Percentiles rank a stretch among this genome's conserved stretches.
phyloP scores from a whole-genome alignment of 2,113 vertebrate species.

The Cyprinodon variegatus region DNA sequence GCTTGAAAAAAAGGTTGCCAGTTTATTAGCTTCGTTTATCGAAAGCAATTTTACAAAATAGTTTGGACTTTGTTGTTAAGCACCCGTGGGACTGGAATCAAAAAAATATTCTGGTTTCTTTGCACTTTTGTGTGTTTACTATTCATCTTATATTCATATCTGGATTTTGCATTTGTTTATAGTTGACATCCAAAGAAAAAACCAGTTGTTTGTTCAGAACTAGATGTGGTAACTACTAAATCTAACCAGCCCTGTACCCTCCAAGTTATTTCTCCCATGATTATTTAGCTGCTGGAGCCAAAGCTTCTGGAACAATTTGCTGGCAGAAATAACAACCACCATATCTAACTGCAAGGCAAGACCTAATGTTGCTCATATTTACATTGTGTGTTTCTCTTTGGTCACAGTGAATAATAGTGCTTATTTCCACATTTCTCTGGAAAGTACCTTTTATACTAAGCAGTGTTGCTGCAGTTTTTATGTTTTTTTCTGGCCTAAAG shows the following conservation, averaged over 20 bases:
- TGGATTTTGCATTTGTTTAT: constrained; percentile 13
- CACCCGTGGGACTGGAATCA: not conserved
- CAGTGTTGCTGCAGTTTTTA: constrained; percentile 70
- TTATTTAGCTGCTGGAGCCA: constrained; percentile 56
- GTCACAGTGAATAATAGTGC: constrained; percentile 61
- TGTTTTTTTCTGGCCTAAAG: constrained; percentile 61
- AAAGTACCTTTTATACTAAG: constrained; percentile 81
- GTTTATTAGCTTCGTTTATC: constrained; percentile 18
- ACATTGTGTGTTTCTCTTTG: constrained; percentile 67
- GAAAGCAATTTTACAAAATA: not conserved
- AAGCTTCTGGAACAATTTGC: constrained; percentile 55
- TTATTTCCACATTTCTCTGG: constrained; percentile 75
- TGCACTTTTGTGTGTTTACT: not conserved
- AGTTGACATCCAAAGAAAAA: not conserved
- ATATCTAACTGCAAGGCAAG: constrained; percentile 43
- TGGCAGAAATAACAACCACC: constrained; percentile 62
- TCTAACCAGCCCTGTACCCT: constrained; percentile 50
- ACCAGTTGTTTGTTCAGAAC: constrained; percentile 24
- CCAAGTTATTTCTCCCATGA: constrained; percentile 53
- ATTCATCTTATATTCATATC: not conserved
- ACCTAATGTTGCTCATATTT: constrained; percentile 50
- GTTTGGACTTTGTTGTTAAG: not conserved
- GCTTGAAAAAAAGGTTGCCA: constrained; percentile 35
- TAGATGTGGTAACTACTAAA: constrained; percentile 31
- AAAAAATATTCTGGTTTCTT: not conserved